Evolutionary conservation across 2,113 vertebrate genomes (phyloP), one percentile per base, ranked within the genome.

Genomic region (Pluvianellus socialis): DNA sequence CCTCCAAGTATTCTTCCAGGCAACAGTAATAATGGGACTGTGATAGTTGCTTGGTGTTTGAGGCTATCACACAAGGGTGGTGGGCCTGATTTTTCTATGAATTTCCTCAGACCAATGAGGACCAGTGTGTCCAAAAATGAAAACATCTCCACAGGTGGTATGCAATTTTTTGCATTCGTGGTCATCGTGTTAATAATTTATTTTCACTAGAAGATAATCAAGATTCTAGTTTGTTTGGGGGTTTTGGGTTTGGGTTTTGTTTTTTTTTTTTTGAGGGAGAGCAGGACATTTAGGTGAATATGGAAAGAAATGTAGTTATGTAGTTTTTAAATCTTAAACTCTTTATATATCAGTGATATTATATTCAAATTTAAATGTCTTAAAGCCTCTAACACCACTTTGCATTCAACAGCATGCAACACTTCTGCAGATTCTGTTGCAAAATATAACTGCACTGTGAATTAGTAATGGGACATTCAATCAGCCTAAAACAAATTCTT

Each of bases 381-480:
- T 92, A 33, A 93, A 95, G 35, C 9, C 17, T 91, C 2, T 55
- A 52, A 83, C 10, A 88, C 12, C 6, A 42, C 50, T 96, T 92
- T 95, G 22, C 52, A 87, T 96, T 95, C 92, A 86, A 65, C n/a
- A 84, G 42, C 72, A 94, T 33, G 30, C 44, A 92, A 72, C 44
- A 66, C 28, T 89, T 92, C 79, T 87, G n/a, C 49, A 94, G 70
- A 74, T 33, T 85, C 71, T 35, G 10, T 84, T 94, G 49, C 45
- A 96, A 94, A 96, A 94, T 80, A 73, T 68, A 67, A 91, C 45
- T 80, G 35, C 65, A 72, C 12, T 65, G 32, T 85, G 81, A 96
- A 95, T 85, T 88, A 55, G 65, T 94, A 94, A 97, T 92, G 71
- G 86, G 68, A 32, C 73, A 81, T 95, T 91, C 86, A 96, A 95